Evolutionary conservation across 2,113 vertebrate genomes (phyloP).

Genomic region (Micronycteris hirsuta): DNA sequence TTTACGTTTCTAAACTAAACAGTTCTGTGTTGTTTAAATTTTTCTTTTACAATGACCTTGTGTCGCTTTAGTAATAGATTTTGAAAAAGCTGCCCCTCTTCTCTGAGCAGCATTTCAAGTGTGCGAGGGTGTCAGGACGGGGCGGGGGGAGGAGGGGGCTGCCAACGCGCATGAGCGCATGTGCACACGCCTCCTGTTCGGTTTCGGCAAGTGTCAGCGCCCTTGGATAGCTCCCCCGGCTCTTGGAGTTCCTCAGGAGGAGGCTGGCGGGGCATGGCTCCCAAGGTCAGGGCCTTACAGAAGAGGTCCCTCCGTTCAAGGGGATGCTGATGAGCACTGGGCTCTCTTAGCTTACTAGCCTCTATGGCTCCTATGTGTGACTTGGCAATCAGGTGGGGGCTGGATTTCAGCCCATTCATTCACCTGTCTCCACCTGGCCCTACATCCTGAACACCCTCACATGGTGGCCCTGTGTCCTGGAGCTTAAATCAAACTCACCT

Average conservation of each 20-base stretch:
- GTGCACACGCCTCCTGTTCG: neutral
- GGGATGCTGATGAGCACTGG: neutral
- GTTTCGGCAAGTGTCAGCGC: neutral
- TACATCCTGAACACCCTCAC: neutral
- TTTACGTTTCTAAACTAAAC: neutral
- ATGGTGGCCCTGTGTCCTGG: neutral
- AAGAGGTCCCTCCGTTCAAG: neutral
- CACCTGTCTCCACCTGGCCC: neutral
- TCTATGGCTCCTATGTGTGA: neutral
- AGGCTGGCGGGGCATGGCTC: neutral
- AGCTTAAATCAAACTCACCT: neutral
- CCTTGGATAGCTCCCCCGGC: neutral
- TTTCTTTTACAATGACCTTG: neutral
- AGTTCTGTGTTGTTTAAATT: neutral
- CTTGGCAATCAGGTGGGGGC: neutral
- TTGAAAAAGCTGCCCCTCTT: neutral
- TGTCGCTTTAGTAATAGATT: neutral
- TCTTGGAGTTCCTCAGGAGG: neutral
- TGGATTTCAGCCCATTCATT: neutral
- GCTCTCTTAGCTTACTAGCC: neutral
- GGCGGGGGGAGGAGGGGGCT: neutral
- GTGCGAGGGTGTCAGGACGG: neutral
- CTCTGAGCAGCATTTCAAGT: neutral
- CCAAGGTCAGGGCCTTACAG: neutral
- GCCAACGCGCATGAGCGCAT: accelerated